phyloP scores from a whole-genome alignment of 2,113 vertebrate genomes.

The Poicephalus gulielmi region DNA sequence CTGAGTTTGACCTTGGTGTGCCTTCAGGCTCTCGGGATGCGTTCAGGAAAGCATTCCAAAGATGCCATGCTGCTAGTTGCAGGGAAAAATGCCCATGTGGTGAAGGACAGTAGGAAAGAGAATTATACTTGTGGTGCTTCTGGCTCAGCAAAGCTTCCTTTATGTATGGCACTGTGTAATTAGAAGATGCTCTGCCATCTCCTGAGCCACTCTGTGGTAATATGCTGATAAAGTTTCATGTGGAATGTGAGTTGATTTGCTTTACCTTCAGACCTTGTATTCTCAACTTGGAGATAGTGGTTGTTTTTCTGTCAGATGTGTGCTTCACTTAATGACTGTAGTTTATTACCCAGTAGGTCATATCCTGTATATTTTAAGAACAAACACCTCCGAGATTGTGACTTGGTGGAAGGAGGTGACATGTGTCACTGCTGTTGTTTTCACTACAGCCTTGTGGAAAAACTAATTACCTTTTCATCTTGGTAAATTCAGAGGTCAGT shows the following conservation, averaged over 20 bases:
- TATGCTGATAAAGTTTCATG: constrained; percentile 51
- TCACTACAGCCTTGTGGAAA: constrained; percentile 82
- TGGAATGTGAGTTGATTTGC: constrained; percentile 67
- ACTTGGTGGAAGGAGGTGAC: constrained; percentile 80
- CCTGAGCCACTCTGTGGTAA: constrained; percentile 16
- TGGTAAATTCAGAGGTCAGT: constrained; percentile 87
- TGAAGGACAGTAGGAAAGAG: not conserved
- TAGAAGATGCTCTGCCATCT: constrained; percentile 34
- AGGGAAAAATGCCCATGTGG: not conserved
- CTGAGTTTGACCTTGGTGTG: not conserved
- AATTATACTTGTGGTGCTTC: not conserved
- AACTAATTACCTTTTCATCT: constrained; percentile 94
- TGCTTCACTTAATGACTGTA: constrained; percentile 74
- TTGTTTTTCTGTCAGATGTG: constrained; percentile 73
- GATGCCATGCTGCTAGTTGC: not conserved
- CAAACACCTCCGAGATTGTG: constrained; percentile 77
- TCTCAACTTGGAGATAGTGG: constrained; percentile 61
- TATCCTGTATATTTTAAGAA: constrained; percentile 79
- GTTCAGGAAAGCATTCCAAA: not conserved
- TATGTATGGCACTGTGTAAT: constrained; percentile 33
- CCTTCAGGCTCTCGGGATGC: not conserved
- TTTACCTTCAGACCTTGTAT: constrained; percentile 66
- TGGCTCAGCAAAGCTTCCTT: not conserved
- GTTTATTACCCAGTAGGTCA: constrained; percentile 79
- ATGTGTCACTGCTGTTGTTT: constrained; percentile 81